A percentile compares a stretch with the other conserved stretches of the same genome.
Conservation (phyloP, 2,888 invertebrate genomes). For the Coecobrya sp. region DNA sequence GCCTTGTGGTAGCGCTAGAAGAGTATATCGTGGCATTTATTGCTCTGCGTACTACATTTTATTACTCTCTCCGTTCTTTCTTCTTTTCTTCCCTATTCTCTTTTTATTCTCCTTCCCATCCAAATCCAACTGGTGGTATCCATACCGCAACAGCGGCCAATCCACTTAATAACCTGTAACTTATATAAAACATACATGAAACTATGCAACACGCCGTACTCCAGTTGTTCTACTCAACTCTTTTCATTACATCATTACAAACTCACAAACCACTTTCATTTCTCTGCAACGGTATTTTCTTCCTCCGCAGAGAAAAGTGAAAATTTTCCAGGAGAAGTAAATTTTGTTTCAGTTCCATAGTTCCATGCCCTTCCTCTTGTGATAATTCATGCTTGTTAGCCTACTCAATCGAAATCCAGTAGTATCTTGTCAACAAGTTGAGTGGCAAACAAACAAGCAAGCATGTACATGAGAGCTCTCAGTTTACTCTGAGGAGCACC, state of each 20-base stretch:
- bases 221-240: neutral
- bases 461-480: neutral
- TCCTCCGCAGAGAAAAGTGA: neutral
- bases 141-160: neutral
- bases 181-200: too few species aligned
- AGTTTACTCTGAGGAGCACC: neutral
- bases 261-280: neutral
- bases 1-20: neutral
- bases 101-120: neutral
- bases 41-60: neutral
- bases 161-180: neutral
- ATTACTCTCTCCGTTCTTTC: neutral
- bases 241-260: neutral
- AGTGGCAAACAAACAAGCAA: neutral
- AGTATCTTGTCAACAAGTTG: conserved; percentile 34
- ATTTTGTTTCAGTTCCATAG: neutral
- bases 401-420: neutral
- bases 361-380: neutral
- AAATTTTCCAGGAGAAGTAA: neutral
- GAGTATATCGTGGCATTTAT: neutral
- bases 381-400: neutral
- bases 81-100: neutral
- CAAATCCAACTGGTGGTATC: conserved; percentile 54
- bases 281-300: neutral
- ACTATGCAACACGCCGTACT: neutral